Evolutionary conservation across 2,797 vertebrate species (phyloP).

Genomic region (Apogon hyalosoma): DNA sequence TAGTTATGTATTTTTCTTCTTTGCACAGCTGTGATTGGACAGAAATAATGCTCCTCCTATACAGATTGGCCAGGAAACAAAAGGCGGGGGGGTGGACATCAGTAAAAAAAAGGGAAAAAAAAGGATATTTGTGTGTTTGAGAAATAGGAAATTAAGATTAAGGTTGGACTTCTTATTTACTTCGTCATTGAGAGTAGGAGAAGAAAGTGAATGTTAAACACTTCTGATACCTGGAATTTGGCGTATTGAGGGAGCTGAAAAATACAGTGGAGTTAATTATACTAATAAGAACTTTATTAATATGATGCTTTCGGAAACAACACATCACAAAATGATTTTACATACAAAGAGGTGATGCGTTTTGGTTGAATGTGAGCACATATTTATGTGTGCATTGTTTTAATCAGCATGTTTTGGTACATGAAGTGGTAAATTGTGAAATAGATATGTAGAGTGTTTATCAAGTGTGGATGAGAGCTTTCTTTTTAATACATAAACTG

Average conservation of each 20-base stretch:
- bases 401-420: background rate
- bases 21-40: conserved; percentile 59
- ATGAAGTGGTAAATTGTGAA: too few relatives aligned
- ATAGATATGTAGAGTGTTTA: too few relatives aligned
- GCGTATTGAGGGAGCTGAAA: too few relatives aligned
- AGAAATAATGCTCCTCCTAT: conserved; percentile 54
- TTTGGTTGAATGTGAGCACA: background rate
- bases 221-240: background rate
- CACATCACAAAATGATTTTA: too few relatives aligned
- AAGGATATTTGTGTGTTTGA: conserved; percentile 11
- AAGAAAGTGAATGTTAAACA: background rate
- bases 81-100: background rate
- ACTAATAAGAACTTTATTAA: too few relatives aligned
- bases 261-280: too few relatives aligned
- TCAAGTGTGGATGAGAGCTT: too few relatives aligned
- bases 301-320: too few relatives aligned
- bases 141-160: background rate
- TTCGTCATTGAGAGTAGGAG: background rate
- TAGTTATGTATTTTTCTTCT: conserved; percentile 30
- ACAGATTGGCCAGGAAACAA: conserved; percentile 20
- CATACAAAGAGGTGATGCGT: too few relatives aligned
- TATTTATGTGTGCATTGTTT: background rate
- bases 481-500: too few relatives aligned
- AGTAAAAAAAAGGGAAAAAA: background rate
- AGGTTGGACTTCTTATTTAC: conserved; percentile 34